These are phyloP conservation scores for Drosophila nigromelanica DNA, from an alignment of 1,140 invertebrate genomes.

Conservation along the genomic window DNA sequence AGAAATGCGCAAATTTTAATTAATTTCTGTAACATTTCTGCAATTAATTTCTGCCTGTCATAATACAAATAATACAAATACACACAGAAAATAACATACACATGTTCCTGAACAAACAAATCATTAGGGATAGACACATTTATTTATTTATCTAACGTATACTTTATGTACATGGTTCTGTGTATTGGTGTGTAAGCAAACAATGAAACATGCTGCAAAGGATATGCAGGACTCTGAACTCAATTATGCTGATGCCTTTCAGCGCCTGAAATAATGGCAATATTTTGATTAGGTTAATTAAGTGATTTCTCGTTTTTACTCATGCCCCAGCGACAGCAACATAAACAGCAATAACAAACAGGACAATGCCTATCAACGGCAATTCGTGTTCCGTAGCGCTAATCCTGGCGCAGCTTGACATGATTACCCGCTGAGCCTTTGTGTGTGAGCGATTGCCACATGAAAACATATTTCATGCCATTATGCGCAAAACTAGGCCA, in stretches of 20 bases:
- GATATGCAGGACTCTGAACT: conserved; percentile 16
- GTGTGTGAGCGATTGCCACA: conserved; percentile 59
- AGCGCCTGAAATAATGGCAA: conserved; percentile 61
- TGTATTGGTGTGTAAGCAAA: conserved; percentile 36
- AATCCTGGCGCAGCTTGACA: conserved; percentile 48
- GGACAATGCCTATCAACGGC: conserved; percentile 59
- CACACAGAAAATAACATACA: conserved; percentile 25
- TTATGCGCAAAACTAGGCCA: conserved; percentile 71
- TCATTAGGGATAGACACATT: conserved; percentile 47
- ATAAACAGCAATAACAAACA: conserved; percentile 25
- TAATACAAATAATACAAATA: conserved; percentile 68
- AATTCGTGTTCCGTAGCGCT: conserved; percentile 41
- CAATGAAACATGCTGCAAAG: conserved; percentile 53
- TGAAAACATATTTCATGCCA: conserved; percentile 72
- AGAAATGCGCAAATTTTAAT: conserved; percentile 67
- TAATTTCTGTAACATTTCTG: conserved; percentile 68
- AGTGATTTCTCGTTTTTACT: conserved; percentile 61
- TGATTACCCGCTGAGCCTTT: conserved; percentile 68
- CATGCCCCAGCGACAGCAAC: conserved; percentile 11
- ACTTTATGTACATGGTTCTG: conserved; percentile 6
- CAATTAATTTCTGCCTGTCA: conserved; percentile 51
- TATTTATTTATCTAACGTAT: conserved; percentile 63
- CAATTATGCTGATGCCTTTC: conserved; percentile 30
- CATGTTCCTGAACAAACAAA: conserved; percentile 41
- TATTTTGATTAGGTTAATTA: conserved; percentile 82